Evolutionary conservation across 1,140 invertebrate genomes (phyloP).

Genomic region (Ostrea edulis): DNA sequence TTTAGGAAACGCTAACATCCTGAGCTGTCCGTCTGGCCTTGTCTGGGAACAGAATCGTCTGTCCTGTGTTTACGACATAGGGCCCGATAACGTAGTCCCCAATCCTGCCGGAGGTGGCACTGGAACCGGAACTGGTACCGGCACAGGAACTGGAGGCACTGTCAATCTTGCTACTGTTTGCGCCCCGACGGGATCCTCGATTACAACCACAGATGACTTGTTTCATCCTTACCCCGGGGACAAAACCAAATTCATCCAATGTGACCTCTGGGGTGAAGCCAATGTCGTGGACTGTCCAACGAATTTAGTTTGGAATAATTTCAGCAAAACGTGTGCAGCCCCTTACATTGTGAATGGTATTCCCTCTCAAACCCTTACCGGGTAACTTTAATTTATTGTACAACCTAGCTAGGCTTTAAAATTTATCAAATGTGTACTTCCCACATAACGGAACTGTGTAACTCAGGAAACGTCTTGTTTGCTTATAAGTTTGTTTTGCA

Average conservation of each 20-base stretch:
- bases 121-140: background rate
- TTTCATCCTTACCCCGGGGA: conserved; percentile 20
- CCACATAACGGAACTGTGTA: background rate
- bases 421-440: background rate
- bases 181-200: background rate
- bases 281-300: conserved; percentile 32
- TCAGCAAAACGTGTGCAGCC: conserved; percentile 9
- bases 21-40: conserved; percentile 49
- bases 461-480: conserved; percentile 32
- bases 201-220: conserved; percentile 3
- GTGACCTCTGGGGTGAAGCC: conserved; percentile 31
- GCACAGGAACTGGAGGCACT: conserved; percentile 29
- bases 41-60: conserved; percentile 35
- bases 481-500: background rate
- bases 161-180: background rate
- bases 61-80: conserved; percentile 40
- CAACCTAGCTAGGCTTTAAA: background rate
- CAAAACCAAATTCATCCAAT: conserved; percentile 19
- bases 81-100: background rate
- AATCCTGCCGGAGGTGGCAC: background rate
- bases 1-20: conserved; percentile 52
- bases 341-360: background rate
- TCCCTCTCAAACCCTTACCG: background rate
- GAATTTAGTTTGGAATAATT: background rate
- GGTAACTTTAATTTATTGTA: background rate